Evolutionary conservation across 2,888 invertebrate genomes (phyloP).

Genomic region (Diadromus collaris): DNA sequence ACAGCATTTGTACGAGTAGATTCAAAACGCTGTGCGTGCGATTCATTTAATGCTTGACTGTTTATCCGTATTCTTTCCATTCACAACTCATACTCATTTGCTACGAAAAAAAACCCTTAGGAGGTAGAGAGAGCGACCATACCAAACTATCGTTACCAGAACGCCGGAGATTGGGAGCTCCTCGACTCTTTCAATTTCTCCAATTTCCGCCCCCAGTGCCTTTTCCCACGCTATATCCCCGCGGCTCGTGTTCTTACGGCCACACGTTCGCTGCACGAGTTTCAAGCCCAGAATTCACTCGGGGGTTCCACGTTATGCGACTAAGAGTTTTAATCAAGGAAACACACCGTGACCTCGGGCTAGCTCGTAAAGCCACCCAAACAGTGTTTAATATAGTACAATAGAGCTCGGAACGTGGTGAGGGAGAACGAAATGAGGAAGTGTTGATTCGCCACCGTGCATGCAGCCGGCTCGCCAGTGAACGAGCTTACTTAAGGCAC

Average conservation of each 20-base stretch:
- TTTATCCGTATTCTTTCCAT: neutral
- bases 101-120: constrained; percentile 2
- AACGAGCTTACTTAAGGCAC: constrained; percentile 12
- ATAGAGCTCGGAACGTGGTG: neutral
- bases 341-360: constrained; percentile 58
- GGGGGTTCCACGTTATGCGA: constrained; percentile 14
- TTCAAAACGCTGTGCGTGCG: neutral
- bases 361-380: constrained; percentile 61
- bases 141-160: neutral
- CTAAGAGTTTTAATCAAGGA: constrained; percentile 73
- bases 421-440: constrained; percentile 18
- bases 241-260: constrained; percentile 66
- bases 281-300: neutral
- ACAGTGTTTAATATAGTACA: constrained; percentile 4
- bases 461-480: neutral
- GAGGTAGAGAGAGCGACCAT: neutral
- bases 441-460: constrained; percentile 10
- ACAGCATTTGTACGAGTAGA: neutral
- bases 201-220: constrained; percentile 26
- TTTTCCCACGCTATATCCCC: constrained; percentile 50
- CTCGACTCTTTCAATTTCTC: constrained; percentile 36
- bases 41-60: constrained; percentile 6
- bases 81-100: neutral
- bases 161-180: constrained; percentile 19
- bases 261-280: constrained; percentile 16